Conservation (phyloP, 2,113 vertebrate genomes). For the Genyomyrus donnyi region DNA sequence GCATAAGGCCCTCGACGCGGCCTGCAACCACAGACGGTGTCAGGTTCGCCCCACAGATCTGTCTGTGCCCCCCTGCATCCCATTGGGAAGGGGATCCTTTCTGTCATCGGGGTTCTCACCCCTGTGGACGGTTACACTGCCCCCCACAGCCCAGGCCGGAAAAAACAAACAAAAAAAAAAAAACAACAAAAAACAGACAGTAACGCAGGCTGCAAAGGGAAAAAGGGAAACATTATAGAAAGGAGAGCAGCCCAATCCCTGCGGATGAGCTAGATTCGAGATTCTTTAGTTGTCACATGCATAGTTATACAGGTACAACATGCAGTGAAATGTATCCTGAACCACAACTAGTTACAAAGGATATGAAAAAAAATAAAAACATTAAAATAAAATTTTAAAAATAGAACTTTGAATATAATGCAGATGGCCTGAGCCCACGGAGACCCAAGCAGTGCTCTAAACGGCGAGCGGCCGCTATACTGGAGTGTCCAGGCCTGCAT, state of each 20-base stretch:
- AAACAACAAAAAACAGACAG: not conserved
- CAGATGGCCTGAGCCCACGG: not conserved
- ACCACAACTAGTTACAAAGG: too few species aligned
- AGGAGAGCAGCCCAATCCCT: not conserved
- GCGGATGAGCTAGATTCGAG: not conserved
- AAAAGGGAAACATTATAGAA: not conserved
- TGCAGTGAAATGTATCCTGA: too few species aligned
- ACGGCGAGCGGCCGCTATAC: not conserved
- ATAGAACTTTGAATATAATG: too few species aligned
- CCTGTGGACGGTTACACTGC: not conserved
- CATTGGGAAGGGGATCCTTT: conserved; percentile 31
- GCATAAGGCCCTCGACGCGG: not conserved
- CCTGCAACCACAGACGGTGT: not conserved
- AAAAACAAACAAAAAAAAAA: not conserved
- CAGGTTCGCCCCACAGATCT: conserved; percentile 19
- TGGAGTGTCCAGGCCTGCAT: not conserved
- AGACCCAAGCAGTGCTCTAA: not conserved
- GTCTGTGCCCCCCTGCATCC: conserved; percentile 24
- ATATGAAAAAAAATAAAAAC: too few species aligned
- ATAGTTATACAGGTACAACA: too few species aligned
- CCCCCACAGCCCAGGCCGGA: not conserved
- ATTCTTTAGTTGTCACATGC: too few species aligned
- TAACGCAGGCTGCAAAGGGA: not conserved
- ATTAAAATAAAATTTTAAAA: too few species aligned
- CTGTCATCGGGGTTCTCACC: conserved; percentile 14